Evolutionary conservation across 2,113 vertebrate genomes (phyloP).

Genomic region (Campylomormyrus numenius): DNA sequence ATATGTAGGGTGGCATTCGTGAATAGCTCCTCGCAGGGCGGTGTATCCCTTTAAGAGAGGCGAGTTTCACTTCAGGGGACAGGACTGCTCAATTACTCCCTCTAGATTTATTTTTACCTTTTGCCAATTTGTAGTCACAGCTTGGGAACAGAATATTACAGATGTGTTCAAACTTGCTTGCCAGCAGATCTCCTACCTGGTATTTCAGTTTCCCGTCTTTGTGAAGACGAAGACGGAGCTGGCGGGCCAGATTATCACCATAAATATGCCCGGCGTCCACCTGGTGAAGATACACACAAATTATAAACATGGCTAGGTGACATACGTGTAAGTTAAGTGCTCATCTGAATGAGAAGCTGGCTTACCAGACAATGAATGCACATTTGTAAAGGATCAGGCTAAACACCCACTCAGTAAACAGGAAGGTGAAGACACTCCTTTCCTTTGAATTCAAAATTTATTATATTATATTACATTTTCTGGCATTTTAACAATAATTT

Average conservation of each 20-base stretch:
- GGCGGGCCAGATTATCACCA: constrained; percentile 73
- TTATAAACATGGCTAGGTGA: neutral
- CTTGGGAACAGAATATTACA: neutral
- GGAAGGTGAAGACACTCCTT: neutral
- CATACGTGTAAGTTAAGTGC: neutral
- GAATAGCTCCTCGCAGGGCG: neutral
- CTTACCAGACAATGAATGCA: neutral
- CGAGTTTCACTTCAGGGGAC: neutral
- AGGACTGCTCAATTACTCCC: neutral
- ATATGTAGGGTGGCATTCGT: neutral
- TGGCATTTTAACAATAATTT: neutral
- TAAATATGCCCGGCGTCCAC: constrained; percentile 86
- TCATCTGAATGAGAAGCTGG: neutral
- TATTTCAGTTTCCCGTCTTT: constrained; percentile 85
- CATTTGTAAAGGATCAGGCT: neutral
- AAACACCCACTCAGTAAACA: neutral
- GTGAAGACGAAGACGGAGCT: constrained; percentile 77
- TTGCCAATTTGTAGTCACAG: neutral
- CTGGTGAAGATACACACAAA: constrained; percentile 45
- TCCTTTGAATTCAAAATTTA: neutral
- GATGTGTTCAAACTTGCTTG: neutral
- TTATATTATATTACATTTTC: neutral
- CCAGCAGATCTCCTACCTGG: constrained; percentile 61
- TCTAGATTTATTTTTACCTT: neutral
- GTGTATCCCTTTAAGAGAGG: neutral